Evolutionary conservation across 2,113 vertebrate species (phyloP).

Genomic region (Cygnus atratus): DNA sequence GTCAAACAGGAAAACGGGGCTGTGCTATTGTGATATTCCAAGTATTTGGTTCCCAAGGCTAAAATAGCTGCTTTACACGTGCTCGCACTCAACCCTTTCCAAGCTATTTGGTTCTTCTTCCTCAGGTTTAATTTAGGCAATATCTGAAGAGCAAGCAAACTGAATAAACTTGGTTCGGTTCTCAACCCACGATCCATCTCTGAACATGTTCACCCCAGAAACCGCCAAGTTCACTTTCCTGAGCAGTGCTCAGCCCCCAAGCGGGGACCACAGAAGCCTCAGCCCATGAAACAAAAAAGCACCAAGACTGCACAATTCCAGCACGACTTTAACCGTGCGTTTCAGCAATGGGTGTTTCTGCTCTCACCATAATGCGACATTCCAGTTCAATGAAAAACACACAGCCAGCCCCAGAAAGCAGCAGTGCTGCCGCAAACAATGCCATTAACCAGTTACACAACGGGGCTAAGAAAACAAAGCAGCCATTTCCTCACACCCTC

Average conservation of each 20-base stretch:
- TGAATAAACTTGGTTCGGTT: neutral
- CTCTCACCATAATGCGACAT: neutral
- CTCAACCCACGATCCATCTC: neutral
- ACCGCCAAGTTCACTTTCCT: neutral
- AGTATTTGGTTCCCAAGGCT: neutral
- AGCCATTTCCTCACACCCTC: slow-evolving; percentile 17
- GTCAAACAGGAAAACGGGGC: neutral
- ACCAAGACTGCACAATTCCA: neutral
- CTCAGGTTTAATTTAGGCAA: neutral
- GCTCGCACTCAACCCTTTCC: neutral
- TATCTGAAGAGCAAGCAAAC: neutral
- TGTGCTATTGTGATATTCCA: neutral
- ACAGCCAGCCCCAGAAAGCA: neutral
- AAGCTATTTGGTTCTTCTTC: neutral
- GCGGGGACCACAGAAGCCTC: neutral
- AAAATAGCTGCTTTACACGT: neutral
- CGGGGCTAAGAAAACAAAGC: slow-evolving; percentile 41
- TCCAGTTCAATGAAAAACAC: slow-evolving; percentile 25
- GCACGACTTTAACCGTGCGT: neutral
- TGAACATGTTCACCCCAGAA: neutral
- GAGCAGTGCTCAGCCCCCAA: neutral
- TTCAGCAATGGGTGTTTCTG: neutral
- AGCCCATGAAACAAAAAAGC: neutral
- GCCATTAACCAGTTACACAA: slow-evolving; percentile 44
- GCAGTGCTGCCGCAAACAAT: slow-evolving; percentile 18